Base-by-base conservation (phyloP, 2,888 invertebrate species). In the Cataglyphis albicans region DNA sequence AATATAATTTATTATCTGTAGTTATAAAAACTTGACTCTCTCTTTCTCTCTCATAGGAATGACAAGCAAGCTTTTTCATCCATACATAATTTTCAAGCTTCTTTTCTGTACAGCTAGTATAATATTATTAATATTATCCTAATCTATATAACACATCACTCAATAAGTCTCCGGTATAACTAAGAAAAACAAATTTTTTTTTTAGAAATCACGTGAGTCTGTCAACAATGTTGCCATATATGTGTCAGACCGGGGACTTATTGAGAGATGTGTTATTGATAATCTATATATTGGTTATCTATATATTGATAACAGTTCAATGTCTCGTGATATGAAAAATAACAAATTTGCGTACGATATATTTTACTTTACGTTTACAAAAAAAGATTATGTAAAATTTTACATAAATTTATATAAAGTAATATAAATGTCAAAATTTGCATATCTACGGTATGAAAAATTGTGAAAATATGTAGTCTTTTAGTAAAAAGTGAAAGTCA, bases 1-100 rank as follows among this genome's bases (percentile, higher is more conserved):
- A 76, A 76, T 32, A 76, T 29, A 38, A 76, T 67, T 68, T 70
- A 76, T 68, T 68, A 76, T 41, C 44, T 59, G 1, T 68, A 76
- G 21, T 32, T 59, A 1, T 15, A 5, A 75, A 10, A 48, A 75
- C 48, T 63, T 7, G 44, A 44, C 21, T 65, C n/a, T 21, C 18
- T n/a, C n/a, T 48, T 15, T 52, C 52, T 52, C 52, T 52, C 21
- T 15, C 9, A 6, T 15, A 32, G 64, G 32, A 52, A 52, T 52
- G 7, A n/a, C n/a, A n/a, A n/a, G n/a, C n/a, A n/a, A n/a, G n/a
- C 21, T 76, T 4, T 25, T 25, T 67, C 38, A n/a, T 48, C 5
- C 29, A 25, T 21, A n/a, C 65, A 15, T 21, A 7, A n/a, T 15
- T n/a, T 63, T 15, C 21, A 5, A 7, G 15, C 52, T 35, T 68